Percentiles rank a stretch among this genome's conserved stretches.
Evolutionary conservation across 2,888 invertebrate species (phyloP).

Genomic region (Euzophera pinguis): DNA sequence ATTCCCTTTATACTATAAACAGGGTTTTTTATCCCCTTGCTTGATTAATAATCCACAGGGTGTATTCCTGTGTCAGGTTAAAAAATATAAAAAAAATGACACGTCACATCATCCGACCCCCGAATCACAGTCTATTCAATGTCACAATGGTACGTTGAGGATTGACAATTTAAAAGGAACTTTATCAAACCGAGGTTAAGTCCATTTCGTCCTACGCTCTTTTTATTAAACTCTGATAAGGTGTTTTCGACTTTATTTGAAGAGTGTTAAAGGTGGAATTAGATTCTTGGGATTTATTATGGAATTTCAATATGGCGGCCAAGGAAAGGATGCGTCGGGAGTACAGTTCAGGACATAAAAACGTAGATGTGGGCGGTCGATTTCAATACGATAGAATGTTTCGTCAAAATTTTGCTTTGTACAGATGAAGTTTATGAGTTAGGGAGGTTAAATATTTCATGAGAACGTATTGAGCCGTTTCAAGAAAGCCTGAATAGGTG

Average conservation of each 20-base stretch:
- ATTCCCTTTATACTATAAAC: slow-evolving; percentile 23
- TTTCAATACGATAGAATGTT: slow-evolving; percentile 43
- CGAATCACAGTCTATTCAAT: slow-evolving; percentile 61
- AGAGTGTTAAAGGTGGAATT: slow-evolving; percentile 42
- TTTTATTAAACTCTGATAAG: slow-evolving; percentile 15
- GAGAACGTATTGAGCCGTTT: background rate
- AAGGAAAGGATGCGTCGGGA: slow-evolving; percentile 58
- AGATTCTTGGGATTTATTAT: slow-evolving; percentile 33
- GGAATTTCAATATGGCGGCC: slow-evolving; percentile 65
- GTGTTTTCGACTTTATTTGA: slow-evolving; percentile 36
- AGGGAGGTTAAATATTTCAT: slow-evolving; percentile 1
- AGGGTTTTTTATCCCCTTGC: slow-evolving; percentile 26
- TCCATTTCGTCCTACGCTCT: slow-evolving; percentile 35
- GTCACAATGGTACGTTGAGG: slow-evolving; percentile 45
- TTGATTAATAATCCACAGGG: slow-evolving; percentile 58
- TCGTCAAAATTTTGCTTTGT: slow-evolving; percentile 6
- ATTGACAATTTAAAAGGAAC: slow-evolving; percentile 39
- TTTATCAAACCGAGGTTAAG: slow-evolving; percentile 46
- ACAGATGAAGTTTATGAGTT: slow-evolving; percentile 5
- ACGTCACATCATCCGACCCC: slow-evolving; percentile 56
- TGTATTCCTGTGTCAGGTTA: slow-evolving; percentile 45
- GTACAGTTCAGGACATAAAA: slow-evolving; percentile 50
- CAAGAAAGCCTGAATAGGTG: background rate
- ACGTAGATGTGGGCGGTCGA: slow-evolving; percentile 62
- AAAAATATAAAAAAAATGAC: slow-evolving; percentile 51